These are phyloP conservation scores for Salvelinus fontinalis DNA, from an alignment of 2,113 vertebrate species.

Conservation along the genomic window DNA sequence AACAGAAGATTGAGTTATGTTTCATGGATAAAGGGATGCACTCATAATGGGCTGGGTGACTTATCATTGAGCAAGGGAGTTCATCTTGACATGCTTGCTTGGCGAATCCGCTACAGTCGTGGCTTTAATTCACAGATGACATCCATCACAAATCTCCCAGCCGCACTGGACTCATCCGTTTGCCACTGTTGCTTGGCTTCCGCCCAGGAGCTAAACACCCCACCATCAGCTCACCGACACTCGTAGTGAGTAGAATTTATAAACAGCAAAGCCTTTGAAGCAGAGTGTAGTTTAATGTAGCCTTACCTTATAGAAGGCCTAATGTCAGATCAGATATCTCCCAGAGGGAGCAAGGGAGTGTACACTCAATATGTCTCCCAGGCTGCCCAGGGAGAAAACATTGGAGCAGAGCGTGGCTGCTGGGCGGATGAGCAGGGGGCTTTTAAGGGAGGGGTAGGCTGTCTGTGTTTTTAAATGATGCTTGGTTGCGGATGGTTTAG, in stretches of 20 bases:
- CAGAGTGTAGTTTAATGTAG: slow-evolving; percentile 48
- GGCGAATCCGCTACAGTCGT: slow-evolving; percentile 25
- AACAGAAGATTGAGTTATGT: not conserved
- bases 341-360: slow-evolving; percentile 15
- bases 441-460: slow-evolving; percentile 3
- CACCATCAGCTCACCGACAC: slow-evolving; percentile 11
- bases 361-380: slow-evolving; percentile 3
- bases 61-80: slow-evolving; percentile 27
- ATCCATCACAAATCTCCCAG: slow-evolving; percentile 35
- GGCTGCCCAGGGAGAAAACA: slow-evolving; percentile 20
- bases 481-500: slow-evolving; percentile 2
- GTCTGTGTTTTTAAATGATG: slow-evolving; percentile 8
- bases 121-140: slow-evolving; percentile 16
- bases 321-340: slow-evolving; percentile 51
- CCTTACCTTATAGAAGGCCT: slow-evolving; percentile 55
- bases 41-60: slow-evolving; percentile 5
- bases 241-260: too few species aligned
- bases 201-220: slow-evolving; percentile 36
- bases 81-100: slow-evolving; percentile 17
- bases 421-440: slow-evolving; percentile 2
- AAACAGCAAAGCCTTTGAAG: slow-evolving; percentile 5
- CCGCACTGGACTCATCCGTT: slow-evolving; percentile 23
- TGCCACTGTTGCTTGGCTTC: slow-evolving; percentile 27
- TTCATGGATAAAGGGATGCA: not conserved
- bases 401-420: not conserved